phyloP scores from a whole-genome alignment of 37 sponge, comb jelly and placozoan genomes.

The Geodia barretti region DNA sequence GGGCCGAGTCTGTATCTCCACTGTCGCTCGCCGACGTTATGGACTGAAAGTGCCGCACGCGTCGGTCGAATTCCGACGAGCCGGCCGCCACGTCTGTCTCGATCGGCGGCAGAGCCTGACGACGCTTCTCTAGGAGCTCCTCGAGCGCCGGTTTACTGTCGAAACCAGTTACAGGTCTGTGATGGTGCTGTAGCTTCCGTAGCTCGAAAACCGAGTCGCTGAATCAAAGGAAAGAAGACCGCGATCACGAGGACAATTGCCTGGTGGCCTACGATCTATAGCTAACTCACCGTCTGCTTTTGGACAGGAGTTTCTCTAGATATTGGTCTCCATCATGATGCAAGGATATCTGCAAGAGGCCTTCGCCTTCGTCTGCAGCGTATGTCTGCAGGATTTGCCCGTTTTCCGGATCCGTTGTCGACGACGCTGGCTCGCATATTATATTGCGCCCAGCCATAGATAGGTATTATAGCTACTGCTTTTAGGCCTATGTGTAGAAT shows the following conservation, averaged over 20 bases:
- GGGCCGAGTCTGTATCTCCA: neutral
- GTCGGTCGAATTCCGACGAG: neutral
- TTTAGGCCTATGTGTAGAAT: too few relatives aligned
- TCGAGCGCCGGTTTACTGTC: constrained; percentile 26
- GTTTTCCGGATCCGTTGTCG: too few relatives aligned
- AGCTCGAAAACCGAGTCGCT: constrained; percentile 61
- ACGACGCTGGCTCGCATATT: too few relatives aligned
- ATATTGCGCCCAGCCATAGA: too few relatives aligned
- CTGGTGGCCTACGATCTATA: neutral
- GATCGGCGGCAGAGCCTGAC: neutral
- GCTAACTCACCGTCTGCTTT: neutral
- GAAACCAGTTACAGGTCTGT: constrained; percentile 48
- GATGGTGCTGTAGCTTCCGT: constrained; percentile 43
- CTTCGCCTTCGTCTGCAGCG: too few relatives aligned
- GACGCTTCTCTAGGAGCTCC: constrained; percentile 1
- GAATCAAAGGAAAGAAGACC: neutral
- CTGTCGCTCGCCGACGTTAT: neutral
- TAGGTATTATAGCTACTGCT: too few relatives aligned
- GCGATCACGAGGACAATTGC: neutral
- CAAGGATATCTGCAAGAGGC: too few relatives aligned
- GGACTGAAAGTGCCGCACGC: constrained; percentile 17
- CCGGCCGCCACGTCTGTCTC: too few relatives aligned
- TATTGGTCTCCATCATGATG: too few relatives aligned
- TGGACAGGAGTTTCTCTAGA: constrained; percentile 13
- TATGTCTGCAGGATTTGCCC: too few relatives aligned